phyloP scores from a whole-genome alignment of 2,113 vertebrate species.

The Ptilonorhynchus violaceus region DNA sequence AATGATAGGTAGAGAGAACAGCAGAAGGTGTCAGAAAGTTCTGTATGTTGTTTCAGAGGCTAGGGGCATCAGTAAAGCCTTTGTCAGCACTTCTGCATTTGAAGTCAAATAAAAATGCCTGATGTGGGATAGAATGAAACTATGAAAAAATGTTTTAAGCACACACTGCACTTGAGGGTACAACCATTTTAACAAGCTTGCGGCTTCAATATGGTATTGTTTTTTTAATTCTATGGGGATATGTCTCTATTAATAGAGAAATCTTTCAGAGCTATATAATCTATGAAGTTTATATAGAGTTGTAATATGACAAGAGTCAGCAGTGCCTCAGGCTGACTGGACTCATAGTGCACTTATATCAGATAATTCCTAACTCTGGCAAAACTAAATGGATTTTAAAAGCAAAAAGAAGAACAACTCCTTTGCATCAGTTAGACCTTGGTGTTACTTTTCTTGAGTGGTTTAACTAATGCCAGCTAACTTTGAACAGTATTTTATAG shows the following conservation, averaged over 20 bases:
- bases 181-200: constrained; percentile 43
- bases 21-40: not conserved
- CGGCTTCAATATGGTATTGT: constrained; percentile 33
- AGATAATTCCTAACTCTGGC: constrained; percentile 9
- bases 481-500: constrained; percentile 54
- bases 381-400: constrained; percentile 37
- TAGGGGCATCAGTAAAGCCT: not conserved
- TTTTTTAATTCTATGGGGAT: constrained; percentile 17
- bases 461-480: constrained; percentile 47
- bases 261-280: not conserved
- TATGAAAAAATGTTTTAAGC: not conserved
- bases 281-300: constrained; percentile 18
- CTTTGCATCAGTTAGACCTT: constrained; percentile 2
- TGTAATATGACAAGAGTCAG: constrained; percentile 27
- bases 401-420: not conserved
- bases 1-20: not conserved
- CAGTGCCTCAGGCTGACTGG: not conserved
- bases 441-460: constrained; percentile 30
- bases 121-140: not conserved
- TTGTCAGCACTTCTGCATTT: constrained; percentile 4
- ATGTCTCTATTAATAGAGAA: constrained; percentile 23
- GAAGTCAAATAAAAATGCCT: not conserved
- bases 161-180: constrained; percentile 48
- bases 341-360: constrained; percentile 21
- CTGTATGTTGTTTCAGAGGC: not conserved